Base-by-base conservation (phyloP, 2,113 vertebrate genomes). In the Herpetotheres cachinnans region DNA sequence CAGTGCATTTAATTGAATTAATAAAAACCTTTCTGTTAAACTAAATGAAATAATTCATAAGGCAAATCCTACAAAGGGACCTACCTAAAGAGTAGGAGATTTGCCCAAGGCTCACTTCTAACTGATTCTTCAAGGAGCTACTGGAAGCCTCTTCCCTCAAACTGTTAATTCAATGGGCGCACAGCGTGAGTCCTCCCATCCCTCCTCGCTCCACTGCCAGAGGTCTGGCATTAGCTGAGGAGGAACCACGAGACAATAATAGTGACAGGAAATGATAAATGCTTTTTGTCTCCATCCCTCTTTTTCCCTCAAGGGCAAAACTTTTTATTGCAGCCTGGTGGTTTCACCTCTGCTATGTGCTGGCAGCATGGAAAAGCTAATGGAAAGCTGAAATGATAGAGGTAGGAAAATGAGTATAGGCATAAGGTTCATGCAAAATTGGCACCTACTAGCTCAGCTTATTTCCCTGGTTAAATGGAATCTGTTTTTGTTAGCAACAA, bases 251-350 rank as follows among this genome's bases (percentile, higher is more conserved):
- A 93, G 91, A 94, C 91, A 95, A 94, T 89, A 95, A 82, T 24
- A 80, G 91, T 85, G 89, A 95, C 83, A 90, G 95, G 84, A 82
- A 50, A 81, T 73, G 84, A 97, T 92, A 89, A 90, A 94, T 84
- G 92, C 71, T 76, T 79, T 85, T 96, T 92, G 94, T 96, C 94
- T 91, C 84, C 86, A 94, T 93, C 91, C 90, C 50, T 79, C 49
- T 69, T 89, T 97, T 86, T 74, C 91, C 86, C 93, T 97, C 86
- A 70, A 88, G 96, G 95, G 92, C 84, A 92, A 91, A 87, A 94
- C 71, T 92, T 95, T 70, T 95, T 79, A 91, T 82, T 95, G 93
- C 52, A 94, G 94, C 89, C 95, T 87, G 70, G 27, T 91, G 94
- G 83, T 93, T 98, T 94, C 80, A 94, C 94, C 96, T 97, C 95